Percentiles rank a stretch among this genome's conserved stretches.
Evolutionary conservation across 2,113 vertebrate species (phyloP).

Genomic region (Xiphophorus maculatus): DNA sequence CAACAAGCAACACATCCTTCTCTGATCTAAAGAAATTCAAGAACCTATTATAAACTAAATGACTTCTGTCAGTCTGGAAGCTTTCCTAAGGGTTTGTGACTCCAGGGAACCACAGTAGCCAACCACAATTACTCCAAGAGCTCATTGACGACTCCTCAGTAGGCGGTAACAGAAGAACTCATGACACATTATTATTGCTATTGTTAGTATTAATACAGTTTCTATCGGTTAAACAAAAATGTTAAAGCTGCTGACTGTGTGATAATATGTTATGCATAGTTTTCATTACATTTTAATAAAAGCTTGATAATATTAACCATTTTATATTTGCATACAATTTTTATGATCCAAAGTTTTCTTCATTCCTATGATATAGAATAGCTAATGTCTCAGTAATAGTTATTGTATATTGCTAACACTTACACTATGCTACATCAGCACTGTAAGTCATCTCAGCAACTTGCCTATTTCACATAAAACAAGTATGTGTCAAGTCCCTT

Average conservation of each 20-base stretch:
- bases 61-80: no score
- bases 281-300: not conserved
- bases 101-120: no score
- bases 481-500: not conserved
- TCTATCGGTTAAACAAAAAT: not conserved
- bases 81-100: no score
- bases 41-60: no score
- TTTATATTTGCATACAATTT: not conserved
- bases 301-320: not conserved
- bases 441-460: not conserved
- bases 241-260: not conserved
- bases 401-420: constrained; percentile 29
- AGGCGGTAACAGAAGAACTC: no score
- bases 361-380: not conserved
- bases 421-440: constrained; percentile 28
- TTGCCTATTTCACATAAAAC: not conserved
- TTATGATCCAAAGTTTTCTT: not conserved
- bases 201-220: no score
- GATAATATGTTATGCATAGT: not conserved
- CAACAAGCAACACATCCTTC: no score
- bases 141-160: no score
- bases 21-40: no score
- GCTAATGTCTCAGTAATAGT: constrained; percentile 16
- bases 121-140: no score
- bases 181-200: no score